A percentile compares a stretch with the other conserved stretches of the same genome.
Conservation (phyloP, 2,888 invertebrate species). For the Stenotaenia linearis region DNA sequence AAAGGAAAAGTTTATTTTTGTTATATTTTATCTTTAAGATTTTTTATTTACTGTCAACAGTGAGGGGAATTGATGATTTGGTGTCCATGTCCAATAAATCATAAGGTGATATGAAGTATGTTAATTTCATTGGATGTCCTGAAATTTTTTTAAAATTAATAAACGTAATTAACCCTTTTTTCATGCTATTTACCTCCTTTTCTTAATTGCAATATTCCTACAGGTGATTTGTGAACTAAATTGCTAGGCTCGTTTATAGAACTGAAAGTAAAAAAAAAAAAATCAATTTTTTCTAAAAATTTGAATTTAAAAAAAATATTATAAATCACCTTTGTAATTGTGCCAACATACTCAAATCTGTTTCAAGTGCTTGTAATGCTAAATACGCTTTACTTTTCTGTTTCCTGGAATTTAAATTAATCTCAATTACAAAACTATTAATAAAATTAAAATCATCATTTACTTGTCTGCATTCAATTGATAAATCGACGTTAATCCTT, state of each 20-base stretch:
- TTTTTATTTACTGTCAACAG: constrained; percentile 56
- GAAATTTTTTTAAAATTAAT: constrained; percentile 39
- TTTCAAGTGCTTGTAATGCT: constrained; percentile 84
- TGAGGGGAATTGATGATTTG: constrained; percentile 66
- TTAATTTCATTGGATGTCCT: constrained; percentile 89
- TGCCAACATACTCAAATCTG: constrained; percentile 74
- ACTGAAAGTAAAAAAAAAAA: constrained; percentile 42
- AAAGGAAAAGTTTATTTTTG: no score
- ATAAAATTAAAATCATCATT: constrained; percentile 39
- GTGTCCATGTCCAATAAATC: constrained; percentile 74
- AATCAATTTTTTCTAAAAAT: no score
- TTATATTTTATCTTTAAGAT: no score
- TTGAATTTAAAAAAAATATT: no score
- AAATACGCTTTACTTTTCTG: constrained; percentile 89
- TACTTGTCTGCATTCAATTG: constrained; percentile 85
- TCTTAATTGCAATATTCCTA: constrained; percentile 76
- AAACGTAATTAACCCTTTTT: no score
- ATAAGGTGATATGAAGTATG: constrained; percentile 90
- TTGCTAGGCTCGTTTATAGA: constrained; percentile 63
- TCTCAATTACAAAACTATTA: background rate
- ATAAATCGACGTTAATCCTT: constrained; percentile 82
- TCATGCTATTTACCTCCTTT: constrained; percentile 60
- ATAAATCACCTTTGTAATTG: constrained; percentile 53
- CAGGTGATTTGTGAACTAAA: constrained; percentile 79
- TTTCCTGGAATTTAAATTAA: constrained; percentile 52